Conservation (phyloP, 2,888 invertebrate species). For the Ormyrus rosae region DNA sequence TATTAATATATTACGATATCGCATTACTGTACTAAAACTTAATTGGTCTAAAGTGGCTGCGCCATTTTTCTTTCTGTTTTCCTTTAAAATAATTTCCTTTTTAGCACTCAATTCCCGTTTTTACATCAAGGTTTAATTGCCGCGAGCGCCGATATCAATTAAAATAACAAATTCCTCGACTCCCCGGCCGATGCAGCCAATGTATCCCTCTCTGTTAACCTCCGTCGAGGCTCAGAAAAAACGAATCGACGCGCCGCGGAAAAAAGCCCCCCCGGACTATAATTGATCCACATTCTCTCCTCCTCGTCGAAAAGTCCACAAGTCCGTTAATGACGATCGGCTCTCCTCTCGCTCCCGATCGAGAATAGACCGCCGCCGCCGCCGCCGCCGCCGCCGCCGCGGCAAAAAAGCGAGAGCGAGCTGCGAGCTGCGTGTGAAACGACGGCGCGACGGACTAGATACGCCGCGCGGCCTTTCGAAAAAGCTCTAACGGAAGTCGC, state of each 20-base stretch:
- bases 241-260: too few relatives aligned
- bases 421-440: not conserved
- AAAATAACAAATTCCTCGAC: too few relatives aligned
- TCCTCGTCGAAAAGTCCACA: not conserved
- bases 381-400: not conserved
- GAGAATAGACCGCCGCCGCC: not conserved
- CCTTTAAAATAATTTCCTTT: too few relatives aligned
- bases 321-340: not conserved
- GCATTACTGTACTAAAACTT: too few relatives aligned
- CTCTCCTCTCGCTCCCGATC: not conserved
- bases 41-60: too few relatives aligned
- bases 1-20: too few relatives aligned
- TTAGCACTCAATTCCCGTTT: too few relatives aligned
- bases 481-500: slow-evolving; percentile 13
- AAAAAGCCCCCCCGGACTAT: too few relatives aligned
- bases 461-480: slow-evolving; percentile 12
- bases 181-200: not conserved
- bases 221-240: not conserved
- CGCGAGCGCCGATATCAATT: too few relatives aligned
- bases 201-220: slow-evolving; percentile 9
- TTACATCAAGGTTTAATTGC: too few relatives aligned
- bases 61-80: too few relatives aligned
- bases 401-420: not conserved
- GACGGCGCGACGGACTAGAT: not conserved
- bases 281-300: too few relatives aligned